phyloP scores from a whole-genome alignment of 2,797 vertebrate genomes.

The Cryptoblepharus egeriae region DNA sequence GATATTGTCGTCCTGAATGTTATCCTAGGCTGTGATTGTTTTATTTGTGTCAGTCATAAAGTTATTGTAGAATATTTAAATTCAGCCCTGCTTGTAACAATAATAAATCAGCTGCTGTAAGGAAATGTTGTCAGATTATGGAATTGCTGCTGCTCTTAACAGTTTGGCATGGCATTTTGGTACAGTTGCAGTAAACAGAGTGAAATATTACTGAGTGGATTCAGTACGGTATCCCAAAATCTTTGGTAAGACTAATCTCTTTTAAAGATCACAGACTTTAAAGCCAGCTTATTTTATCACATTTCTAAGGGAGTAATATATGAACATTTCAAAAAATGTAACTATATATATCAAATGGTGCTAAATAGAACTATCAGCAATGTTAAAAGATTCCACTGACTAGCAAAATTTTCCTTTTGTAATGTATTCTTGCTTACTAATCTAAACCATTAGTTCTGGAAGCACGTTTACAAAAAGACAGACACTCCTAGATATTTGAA shows the following conservation, averaged over 20 bases:
- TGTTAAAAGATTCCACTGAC: background rate
- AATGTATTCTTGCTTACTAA: background rate
- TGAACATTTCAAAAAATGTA: background rate
- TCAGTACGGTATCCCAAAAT: background rate
- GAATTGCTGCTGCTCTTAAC: background rate
- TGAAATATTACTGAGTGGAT: background rate
- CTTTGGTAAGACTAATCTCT: background rate
- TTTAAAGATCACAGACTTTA: background rate
- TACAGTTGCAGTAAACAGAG: background rate
- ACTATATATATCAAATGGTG: background rate
- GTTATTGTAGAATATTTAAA: background rate
- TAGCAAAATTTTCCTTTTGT: background rate
- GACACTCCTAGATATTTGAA: background rate
- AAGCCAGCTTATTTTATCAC: background rate
- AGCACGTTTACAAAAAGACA: background rate
- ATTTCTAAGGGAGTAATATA: background rate
- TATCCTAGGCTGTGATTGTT: background rate
- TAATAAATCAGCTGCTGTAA: background rate
- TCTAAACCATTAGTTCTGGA: background rate
- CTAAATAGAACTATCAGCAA: background rate
- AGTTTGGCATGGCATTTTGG: background rate
- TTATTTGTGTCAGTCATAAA: conserved; percentile 7
- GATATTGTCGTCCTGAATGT: conserved; percentile 3
- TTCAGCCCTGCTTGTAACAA: background rate
- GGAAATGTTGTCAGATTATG: background rate